Evolutionary conservation across 2,888 invertebrate genomes (phyloP).

Genomic region (Cerastis leucographa): DNA sequence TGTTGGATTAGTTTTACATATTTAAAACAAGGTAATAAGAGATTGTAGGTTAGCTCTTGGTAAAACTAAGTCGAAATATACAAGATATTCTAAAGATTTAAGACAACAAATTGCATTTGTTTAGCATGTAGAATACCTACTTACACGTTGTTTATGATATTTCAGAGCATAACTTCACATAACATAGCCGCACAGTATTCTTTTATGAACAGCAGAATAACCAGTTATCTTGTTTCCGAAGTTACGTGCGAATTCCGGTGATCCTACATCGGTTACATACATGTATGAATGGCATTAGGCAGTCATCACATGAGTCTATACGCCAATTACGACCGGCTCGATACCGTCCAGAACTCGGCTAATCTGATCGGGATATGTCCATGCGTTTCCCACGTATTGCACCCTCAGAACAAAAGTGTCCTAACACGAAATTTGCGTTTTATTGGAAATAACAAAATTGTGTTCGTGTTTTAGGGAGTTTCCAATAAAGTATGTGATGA

Average conservation of each 20-base stretch:
- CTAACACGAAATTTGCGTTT: too few relatives aligned
- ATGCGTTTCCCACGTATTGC: conserved; percentile 41
- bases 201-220: conserved; percentile 31
- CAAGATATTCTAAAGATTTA: background rate
- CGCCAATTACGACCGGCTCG: conserved; percentile 38
- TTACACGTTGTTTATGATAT: conserved; percentile 12
- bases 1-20: background rate
- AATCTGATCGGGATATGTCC: conserved; percentile 50
- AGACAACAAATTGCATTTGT: background rate
- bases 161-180: conserved; percentile 24
- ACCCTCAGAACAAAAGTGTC: too few relatives aligned
- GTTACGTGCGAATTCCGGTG: conserved; percentile 32
- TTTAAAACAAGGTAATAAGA: background rate
- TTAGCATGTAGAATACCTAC: conserved; percentile 4
- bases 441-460: too few relatives aligned
- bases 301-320: conserved; percentile 48
- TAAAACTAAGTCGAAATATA: background rate
- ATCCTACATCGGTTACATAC: conserved; percentile 15
- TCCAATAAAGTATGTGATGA: too few relatives aligned
- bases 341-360: conserved; percentile 26
- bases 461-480: too few relatives aligned
- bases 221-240: conserved; percentile 47
- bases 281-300: conserved; percentile 40
- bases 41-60: background rate
- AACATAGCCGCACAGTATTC: conserved; percentile 6